phyloP scores from a whole-genome alignment of 2,797 vertebrate species.

The Anguilla megastoma region DNA sequence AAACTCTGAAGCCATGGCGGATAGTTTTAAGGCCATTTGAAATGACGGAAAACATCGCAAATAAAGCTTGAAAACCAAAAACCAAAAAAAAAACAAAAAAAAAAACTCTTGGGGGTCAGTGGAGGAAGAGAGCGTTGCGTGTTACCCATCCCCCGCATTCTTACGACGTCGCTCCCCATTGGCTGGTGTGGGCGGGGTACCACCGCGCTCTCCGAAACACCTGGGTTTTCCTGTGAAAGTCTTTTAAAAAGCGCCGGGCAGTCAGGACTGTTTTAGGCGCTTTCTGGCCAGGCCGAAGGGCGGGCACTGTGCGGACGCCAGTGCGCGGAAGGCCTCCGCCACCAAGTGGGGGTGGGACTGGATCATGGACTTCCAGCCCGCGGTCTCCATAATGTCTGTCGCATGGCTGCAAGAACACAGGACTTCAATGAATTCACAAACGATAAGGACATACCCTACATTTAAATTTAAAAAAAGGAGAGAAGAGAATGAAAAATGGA shows the following conservation, averaged over 20 bases:
- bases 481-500: neutral
- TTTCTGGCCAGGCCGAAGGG: slow-evolving; percentile 94
- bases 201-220: slow-evolving; percentile 64
- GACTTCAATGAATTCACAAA: slow-evolving; percentile 34
- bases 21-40: slow-evolving; percentile 96
- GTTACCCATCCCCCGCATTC: slow-evolving; percentile 54
- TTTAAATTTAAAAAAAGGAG: neutral
- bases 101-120: slow-evolving; percentile 59
- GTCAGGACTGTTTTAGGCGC: slow-evolving; percentile 96
- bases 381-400: slow-evolving; percentile 97
- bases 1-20: slow-evolving; percentile 90
- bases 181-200: slow-evolving; percentile 68
- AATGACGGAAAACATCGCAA: slow-evolving; percentile 85
- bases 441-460: neutral
- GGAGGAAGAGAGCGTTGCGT: slow-evolving; percentile 61
- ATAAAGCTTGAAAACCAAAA: slow-evolving; percentile 79
- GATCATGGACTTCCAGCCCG: slow-evolving; percentile 99
- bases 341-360: slow-evolving; percentile 98
- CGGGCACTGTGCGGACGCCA: slow-evolving; percentile 93
- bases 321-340: slow-evolving; percentile 96
- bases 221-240: slow-evolving; percentile 68
- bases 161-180: slow-evolving; percentile 63
- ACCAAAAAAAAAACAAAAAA: slow-evolving; percentile 63
- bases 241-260: slow-evolving; percentile 68
- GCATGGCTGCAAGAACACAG: slow-evolving; percentile 84